A percentile compares a stretch with the other conserved stretches of the same genome.
Evolutionary conservation across 1,140 invertebrate genomes (phyloP).

Genomic region (Caenorhabditis briggsae): DNA sequence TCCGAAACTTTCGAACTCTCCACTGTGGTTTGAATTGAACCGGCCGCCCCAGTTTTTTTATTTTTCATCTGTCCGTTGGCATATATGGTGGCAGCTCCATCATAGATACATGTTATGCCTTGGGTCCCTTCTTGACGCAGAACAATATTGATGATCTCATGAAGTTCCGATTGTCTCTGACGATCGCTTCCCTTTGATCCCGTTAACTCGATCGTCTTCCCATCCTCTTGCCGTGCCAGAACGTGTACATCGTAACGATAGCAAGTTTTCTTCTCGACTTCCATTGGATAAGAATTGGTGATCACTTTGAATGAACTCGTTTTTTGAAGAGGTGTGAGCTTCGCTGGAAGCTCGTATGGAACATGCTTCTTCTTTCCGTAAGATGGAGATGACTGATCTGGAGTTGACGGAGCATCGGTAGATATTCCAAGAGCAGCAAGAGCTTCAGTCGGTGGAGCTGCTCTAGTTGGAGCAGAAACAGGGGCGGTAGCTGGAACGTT

Average conservation of each 20-base stretch:
- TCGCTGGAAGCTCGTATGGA: background rate
- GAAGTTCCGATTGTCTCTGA: background rate
- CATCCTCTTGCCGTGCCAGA: background rate
- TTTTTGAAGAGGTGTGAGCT: background rate
- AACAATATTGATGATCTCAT: background rate
- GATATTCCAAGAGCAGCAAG: too few relatives aligned
- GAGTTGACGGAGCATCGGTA: too few relatives aligned
- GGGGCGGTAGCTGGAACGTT: too few relatives aligned
- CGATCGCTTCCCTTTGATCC: background rate
- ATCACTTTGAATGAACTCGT: background rate
- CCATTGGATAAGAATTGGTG: conserved; percentile 7
- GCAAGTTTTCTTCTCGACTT: background rate
- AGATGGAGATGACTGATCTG: too few relatives aligned
- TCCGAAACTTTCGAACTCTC: too few relatives aligned
- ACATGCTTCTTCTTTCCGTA: too few relatives aligned
- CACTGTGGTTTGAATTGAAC: too few relatives aligned
- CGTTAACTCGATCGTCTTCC: background rate
- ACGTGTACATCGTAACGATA: background rate
- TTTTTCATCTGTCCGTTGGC: background rate
- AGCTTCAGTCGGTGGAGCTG: too few relatives aligned
- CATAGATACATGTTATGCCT: background rate
- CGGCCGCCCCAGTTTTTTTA: too few relatives aligned
- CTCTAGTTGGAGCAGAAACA: too few relatives aligned
- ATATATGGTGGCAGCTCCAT: background rate
- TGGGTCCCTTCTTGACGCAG: background rate